Conservation (phyloP, 1,140 invertebrate species). For the Archivesica marissinica region DNA sequence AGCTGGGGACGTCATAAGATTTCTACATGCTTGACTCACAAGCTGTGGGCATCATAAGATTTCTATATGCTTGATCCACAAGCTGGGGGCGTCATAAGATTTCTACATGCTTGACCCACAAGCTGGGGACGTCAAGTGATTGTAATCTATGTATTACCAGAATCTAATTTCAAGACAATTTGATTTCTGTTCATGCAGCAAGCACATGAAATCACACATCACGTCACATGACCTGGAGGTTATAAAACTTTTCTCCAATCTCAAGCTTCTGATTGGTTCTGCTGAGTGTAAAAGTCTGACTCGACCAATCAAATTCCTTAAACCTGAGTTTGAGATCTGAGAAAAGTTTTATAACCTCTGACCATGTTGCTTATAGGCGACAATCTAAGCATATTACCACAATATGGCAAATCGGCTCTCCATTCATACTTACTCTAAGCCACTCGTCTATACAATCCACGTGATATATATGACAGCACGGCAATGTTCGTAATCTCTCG, state of each 20-base stretch:
- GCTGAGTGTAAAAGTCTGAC: background rate
- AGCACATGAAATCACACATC: no score
- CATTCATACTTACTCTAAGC: slow-evolving; percentile 39
- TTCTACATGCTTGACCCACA: no score
- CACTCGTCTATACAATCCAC: slow-evolving; percentile 58
- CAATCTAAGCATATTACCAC: background rate
- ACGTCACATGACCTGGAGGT: no score
- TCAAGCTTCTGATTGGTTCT: background rate
- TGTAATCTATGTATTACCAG: no score
- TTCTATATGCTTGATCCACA: no score
- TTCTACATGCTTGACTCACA: no score
- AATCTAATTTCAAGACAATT: no score
- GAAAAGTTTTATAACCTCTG: background rate
- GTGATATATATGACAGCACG: slow-evolving; percentile 58
- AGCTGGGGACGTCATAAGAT: no score
- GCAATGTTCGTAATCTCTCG: slow-evolving; percentile 32
- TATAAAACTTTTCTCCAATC: background rate
- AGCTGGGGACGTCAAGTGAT: no score
- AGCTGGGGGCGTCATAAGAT: no score
- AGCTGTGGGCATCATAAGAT: no score
- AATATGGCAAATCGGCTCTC: background rate
- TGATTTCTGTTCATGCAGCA: no score
- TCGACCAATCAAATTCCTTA: background rate
- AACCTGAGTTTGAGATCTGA: background rate
- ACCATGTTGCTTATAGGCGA: background rate